Evolutionary conservation across 1,140 invertebrate genomes (phyloP), one percentile per base, ranked within the genome.

Genomic region (Leptinotarsa defecta): DNA sequence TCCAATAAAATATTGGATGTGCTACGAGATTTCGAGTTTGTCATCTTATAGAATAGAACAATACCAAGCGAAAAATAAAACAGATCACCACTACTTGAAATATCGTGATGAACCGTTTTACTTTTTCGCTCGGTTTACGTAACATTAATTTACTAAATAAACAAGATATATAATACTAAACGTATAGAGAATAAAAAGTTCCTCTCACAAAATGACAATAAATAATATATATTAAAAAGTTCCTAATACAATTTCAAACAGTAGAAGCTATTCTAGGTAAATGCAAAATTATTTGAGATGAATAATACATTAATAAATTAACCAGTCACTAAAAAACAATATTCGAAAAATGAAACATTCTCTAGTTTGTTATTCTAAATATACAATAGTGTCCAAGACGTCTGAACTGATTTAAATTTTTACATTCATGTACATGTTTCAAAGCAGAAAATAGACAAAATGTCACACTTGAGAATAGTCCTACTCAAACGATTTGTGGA

Each of bases 11-110:
- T 19, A 17, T 17, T 57, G 15, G 52, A 57, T 57, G 52, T 57
- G 52, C 15, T 57, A 57, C n/a, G 52, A 57, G 52, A 57, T 57
- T 57, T 57, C 52, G 52, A 57, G 52, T 57, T 57, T 57, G 52
- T 17, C 15, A 17, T 57, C 4, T n/a, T 57, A 6, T 19, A 17
- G 0, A 57, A 57, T 57, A 57, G n/a, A 57, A 8, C 34, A 43
- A 11, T 43, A 43, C 34, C 34, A 43, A 43, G 34, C 34, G 8
- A 43, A 2, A 43, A 11, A 57, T 6, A 57, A n/a, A 57, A 6
- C 17, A 57, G 17, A 19, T 57, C n/a, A 57, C 52, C 52, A n/a
- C 52, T 57, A 43, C 34, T 43, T 43, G 34, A 43, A 43, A 43
- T 43, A 43, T 43, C 0, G 34, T 43, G 34, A 43, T 43, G 34